phyloP scores from a whole-genome alignment of 64 coral and sea anemone genomes.

The Anthopleura sola region DNA sequence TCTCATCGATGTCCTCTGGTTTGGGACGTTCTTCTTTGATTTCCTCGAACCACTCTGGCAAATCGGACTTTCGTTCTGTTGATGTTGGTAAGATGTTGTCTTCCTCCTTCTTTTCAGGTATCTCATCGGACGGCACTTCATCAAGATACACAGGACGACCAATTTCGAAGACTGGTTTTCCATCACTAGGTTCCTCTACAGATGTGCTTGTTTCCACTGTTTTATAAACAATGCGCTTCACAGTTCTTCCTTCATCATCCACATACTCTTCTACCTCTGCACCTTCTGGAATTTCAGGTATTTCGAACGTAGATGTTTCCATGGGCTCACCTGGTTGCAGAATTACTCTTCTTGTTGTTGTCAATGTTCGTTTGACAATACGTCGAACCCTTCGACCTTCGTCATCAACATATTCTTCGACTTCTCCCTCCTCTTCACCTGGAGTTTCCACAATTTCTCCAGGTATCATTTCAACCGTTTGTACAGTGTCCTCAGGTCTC shows the following conservation, averaged over 20 bases:
- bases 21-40: neutral
- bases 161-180: slow-evolving; percentile 20
- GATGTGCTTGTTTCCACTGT: slow-evolving; percentile 43
- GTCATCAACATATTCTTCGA: slow-evolving; percentile 70
- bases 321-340: neutral
- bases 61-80: slow-evolving; percentile 5
- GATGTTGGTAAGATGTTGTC: neutral
- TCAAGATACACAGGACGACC: slow-evolving; percentile 1
- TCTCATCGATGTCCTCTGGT: slow-evolving; percentile 8
- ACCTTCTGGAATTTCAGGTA: neutral
- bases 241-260: slow-evolving; percentile 55
- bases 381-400: slow-evolving; percentile 46
- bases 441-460: neutral
- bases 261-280: slow-evolving; percentile 58
- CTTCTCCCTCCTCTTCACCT: slow-evolving; percentile 7
- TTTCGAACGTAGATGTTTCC: slow-evolving; percentile 10
- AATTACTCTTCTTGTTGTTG: slow-evolving; percentile 2
- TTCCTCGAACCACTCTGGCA: neutral
- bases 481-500: neutral
- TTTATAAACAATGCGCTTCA: slow-evolving; percentile 35
- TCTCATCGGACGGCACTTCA: neutral
- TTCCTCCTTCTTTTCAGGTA: neutral
- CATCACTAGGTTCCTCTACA: slow-evolving; percentile 14
- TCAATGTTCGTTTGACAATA: slow-evolving; percentile 48
- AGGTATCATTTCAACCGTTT: neutral